Percentiles rank a stretch among this genome's conserved stretches.
Evolutionary conservation across 2,888 invertebrate species (phyloP).

Genomic region (Abrostola triplasia): DNA sequence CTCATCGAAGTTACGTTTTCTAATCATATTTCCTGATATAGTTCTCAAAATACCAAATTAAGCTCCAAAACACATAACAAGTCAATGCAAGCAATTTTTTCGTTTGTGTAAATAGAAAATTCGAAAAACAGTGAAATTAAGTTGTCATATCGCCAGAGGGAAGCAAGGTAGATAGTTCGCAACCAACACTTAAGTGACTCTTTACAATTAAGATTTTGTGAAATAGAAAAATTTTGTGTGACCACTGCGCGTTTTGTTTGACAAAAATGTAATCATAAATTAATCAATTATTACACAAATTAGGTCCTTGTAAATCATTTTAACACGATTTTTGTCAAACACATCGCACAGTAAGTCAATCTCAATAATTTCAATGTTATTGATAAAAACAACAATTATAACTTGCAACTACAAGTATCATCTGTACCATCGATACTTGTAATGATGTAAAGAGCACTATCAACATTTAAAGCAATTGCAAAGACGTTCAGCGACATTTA

Average conservation of each 20-base stretch:
- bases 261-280: slow-evolving; percentile 11
- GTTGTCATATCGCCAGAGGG: slow-evolving; percentile 65
- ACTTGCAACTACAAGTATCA: slow-evolving; percentile 33
- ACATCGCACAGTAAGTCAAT: slow-evolving; percentile 40
- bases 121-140: slow-evolving; percentile 70
- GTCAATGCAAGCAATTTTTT: slow-evolving; percentile 78
- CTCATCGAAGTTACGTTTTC: neutral
- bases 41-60: slow-evolving; percentile 59
- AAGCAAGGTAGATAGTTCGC: slow-evolving; percentile 78
- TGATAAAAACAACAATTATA: slow-evolving; percentile 11
- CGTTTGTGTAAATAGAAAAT: slow-evolving; percentile 67
- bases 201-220: slow-evolving; percentile 60
- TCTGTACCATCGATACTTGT: slow-evolving; percentile 20
- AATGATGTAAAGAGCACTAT: slow-evolving; percentile 71
- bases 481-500: slow-evolving; percentile 81
- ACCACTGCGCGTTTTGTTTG: slow-evolving; percentile 41
- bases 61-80: slow-evolving; percentile 72
- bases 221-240: slow-evolving; percentile 20
- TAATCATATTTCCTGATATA: neutral
- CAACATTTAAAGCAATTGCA: slow-evolving; percentile 84
- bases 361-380: slow-evolving; percentile 7
- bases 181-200: slow-evolving; percentile 72
- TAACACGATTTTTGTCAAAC: slow-evolving; percentile 34
- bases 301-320: no score
- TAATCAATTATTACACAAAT: no score